phyloP scores from a whole-genome alignment of 2,888 invertebrate genomes.

The Leptinotarsa juncta region DNA sequence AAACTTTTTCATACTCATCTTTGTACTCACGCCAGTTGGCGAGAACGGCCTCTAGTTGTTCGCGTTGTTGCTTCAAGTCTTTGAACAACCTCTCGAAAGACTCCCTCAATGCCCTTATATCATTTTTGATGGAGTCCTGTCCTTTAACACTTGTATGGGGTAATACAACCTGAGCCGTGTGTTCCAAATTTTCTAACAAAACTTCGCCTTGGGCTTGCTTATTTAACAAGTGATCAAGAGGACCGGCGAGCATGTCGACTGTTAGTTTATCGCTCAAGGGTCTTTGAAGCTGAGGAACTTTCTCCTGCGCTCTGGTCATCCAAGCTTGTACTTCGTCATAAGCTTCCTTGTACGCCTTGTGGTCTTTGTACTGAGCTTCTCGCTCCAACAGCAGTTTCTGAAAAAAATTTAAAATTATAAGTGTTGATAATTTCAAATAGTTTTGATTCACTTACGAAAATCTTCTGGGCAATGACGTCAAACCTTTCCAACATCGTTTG shows the following conservation, averaged over 20 bases:
- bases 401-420: slow-evolving; percentile 40
- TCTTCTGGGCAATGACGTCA: slow-evolving; percentile 80
- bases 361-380: slow-evolving; percentile 89
- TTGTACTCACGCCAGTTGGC: slow-evolving; percentile 91
- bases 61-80: slow-evolving; percentile 87
- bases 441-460: slow-evolving; percentile 69
- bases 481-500: slow-evolving; percentile 88
- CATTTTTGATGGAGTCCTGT: slow-evolving; percentile 83
- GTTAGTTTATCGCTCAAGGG: slow-evolving; percentile 88
- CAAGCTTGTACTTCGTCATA: slow-evolving; percentile 90
- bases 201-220: slow-evolving; percentile 93
- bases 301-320: slow-evolving; percentile 88
- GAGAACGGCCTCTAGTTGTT: slow-evolving; percentile 83
- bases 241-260: slow-evolving; percentile 88
- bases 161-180: slow-evolving; percentile 87
- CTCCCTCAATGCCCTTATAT: slow-evolving; percentile 86
- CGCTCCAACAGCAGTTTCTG: slow-evolving; percentile 79
- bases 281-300: slow-evolving; percentile 86
- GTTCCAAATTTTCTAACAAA: slow-evolving; percentile 86
- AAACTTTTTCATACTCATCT: slow-evolving; percentile 90
- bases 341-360: slow-evolving; percentile 90
- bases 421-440: not conserved
- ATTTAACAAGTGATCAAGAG: slow-evolving; percentile 86
- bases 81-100: slow-evolving; percentile 87
- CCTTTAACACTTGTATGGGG: slow-evolving; percentile 86